Conservation (phyloP, 2,888 invertebrate genomes). For the Marasmarcha lunaedactyla region DNA sequence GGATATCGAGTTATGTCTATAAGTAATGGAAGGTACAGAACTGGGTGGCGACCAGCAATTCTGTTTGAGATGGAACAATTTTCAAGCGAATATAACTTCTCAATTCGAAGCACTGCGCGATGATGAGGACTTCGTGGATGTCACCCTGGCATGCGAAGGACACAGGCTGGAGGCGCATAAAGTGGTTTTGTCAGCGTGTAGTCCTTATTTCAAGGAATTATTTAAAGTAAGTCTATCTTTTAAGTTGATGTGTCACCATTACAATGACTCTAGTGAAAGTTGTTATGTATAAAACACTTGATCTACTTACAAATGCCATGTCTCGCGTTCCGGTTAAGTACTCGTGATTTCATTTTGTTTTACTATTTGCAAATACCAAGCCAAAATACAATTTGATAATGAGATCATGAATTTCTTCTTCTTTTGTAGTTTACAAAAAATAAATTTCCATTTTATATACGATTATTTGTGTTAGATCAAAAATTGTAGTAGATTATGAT, state of each 20-base stretch:
- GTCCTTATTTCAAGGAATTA: slow-evolving; percentile 88
- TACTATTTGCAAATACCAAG: slow-evolving; percentile 42
- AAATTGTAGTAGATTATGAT: no score
- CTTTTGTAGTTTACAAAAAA: no score
- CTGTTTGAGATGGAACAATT: slow-evolving; percentile 92
- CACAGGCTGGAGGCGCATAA: slow-evolving; percentile 87
- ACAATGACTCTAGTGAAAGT: slow-evolving; percentile 71
- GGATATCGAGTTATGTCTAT: slow-evolving; percentile 71
- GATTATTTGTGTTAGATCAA: no score
- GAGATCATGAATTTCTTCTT: no score
- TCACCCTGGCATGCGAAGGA: slow-evolving; percentile 88
- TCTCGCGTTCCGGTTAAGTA: slow-evolving; percentile 70
- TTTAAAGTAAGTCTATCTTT: slow-evolving; percentile 80
- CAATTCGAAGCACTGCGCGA: slow-evolving; percentile 87
- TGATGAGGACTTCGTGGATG: slow-evolving; percentile 90
- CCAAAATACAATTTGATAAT: slow-evolving; percentile 13
- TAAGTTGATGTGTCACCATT: slow-evolving; percentile 70
- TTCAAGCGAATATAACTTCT: slow-evolving; percentile 88
- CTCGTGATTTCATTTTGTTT: slow-evolving; percentile 70
- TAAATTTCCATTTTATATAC: no score
- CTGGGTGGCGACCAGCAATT: slow-evolving; percentile 84
- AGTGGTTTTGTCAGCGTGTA: slow-evolving; percentile 87
- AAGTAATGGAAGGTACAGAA: slow-evolving; percentile 72
- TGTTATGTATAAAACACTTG: slow-evolving; percentile 71
- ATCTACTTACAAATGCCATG: slow-evolving; percentile 71